A percentile compares a stretch with the other conserved stretches of the same genome.
Evolutionary conservation across 2,113 vertebrate genomes (phyloP).

Genomic region (Delphinus delphis): DNA sequence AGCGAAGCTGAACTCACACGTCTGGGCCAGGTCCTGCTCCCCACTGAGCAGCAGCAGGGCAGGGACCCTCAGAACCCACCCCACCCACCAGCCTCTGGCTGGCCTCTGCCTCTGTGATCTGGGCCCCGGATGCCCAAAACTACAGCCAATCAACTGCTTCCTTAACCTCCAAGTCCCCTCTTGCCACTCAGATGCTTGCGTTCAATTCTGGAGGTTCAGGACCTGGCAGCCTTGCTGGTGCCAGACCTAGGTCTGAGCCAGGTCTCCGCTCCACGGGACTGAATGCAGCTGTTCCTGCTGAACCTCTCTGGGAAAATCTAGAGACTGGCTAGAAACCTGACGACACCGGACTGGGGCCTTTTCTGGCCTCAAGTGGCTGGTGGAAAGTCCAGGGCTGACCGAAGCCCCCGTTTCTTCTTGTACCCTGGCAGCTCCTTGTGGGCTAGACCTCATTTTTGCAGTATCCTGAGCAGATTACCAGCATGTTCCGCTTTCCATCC

Average conservation of each 20-base stretch:
- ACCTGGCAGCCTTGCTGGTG: too few relatives aligned
- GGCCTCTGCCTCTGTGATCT: neutral
- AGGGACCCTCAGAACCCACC: neutral
- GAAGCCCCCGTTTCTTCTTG: neutral
- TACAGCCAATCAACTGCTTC: neutral
- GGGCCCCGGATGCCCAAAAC: neutral
- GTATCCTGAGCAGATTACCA: neutral
- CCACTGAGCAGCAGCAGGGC: accelerated
- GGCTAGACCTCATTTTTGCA: neutral
- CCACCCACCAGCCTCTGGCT: neutral
- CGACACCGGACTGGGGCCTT: neutral
- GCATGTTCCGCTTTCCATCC: neutral
- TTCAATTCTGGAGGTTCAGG: neutral
- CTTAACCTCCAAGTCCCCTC: neutral
- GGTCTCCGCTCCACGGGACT: neutral
- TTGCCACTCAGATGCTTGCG: neutral
- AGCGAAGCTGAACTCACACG: accelerated
- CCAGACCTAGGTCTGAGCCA: neutral
- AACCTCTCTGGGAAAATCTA: neutral
- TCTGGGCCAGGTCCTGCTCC: neutral
- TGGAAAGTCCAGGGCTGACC: neutral
- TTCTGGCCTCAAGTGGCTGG: neutral
- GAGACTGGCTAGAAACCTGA: neutral
- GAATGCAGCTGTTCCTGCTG: neutral
- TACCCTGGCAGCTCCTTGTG: neutral